Evolutionary conservation across 2,797 vertebrate species (phyloP).

Genomic region (Pitangus sulphuratus): DNA sequence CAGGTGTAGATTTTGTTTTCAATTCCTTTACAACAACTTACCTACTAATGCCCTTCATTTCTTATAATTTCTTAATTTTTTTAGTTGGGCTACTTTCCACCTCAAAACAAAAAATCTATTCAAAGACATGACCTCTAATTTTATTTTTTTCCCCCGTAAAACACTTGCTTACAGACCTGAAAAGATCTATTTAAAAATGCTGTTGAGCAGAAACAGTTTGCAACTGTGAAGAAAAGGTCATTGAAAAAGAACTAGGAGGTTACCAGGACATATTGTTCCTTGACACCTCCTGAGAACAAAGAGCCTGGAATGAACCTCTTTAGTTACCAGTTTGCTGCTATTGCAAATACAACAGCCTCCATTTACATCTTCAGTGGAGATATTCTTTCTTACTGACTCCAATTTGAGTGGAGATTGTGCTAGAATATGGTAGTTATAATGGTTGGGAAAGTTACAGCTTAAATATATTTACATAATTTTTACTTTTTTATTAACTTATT

Average conservation of each 20-base stretch:
- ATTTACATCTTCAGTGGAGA: background rate
- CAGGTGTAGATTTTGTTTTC: background rate
- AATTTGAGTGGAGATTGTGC: background rate
- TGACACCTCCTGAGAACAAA: constrained; percentile 40
- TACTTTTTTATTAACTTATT: background rate
- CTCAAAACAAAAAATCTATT: background rate
- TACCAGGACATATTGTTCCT: constrained; percentile 57
- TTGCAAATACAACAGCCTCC: background rate
- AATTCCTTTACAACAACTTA: background rate
- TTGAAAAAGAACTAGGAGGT: constrained; percentile 4
- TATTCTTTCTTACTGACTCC: background rate
- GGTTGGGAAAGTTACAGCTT: background rate
- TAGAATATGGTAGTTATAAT: background rate
- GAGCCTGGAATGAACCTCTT: constrained; percentile 9
- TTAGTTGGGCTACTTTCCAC: background rate
- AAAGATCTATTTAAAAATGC: constrained; percentile 40
- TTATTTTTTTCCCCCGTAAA: background rate
- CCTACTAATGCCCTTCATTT: background rate
- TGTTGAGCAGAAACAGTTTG: constrained; percentile 20
- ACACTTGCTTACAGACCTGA: background rate
- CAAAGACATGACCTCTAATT: background rate
- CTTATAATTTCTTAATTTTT: background rate
- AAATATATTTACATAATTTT: background rate
- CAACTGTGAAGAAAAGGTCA: constrained; percentile 46
- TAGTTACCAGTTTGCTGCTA: background rate